A percentile compares a stretch with the other conserved stretches of the same genome.
Conservation (phyloP, 2,888 invertebrate genomes). For the Lucinisca nassula region DNA sequence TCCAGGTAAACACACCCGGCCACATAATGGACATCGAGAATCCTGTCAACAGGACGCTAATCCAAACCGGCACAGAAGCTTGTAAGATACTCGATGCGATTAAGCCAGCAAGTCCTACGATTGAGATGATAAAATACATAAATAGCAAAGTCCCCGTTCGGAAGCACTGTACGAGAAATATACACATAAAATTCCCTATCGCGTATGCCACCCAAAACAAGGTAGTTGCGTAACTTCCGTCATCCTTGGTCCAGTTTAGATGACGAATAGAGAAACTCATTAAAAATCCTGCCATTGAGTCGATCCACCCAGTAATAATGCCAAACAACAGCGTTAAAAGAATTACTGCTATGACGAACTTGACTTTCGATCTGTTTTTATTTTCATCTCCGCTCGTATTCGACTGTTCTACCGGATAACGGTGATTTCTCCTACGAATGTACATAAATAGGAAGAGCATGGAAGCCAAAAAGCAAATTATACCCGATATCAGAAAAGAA, state of each 20-base stretch:
- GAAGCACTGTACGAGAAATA: slow-evolving; percentile 51
- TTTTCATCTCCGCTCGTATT: background rate
- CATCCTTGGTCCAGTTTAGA: slow-evolving; percentile 33
- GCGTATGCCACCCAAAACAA: slow-evolving; percentile 51
- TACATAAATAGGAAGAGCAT: slow-evolving; percentile 14
- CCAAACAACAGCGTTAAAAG: slow-evolving; percentile 15
- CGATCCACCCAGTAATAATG: slow-evolving; percentile 44
- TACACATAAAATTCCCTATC: slow-evolving; percentile 45
- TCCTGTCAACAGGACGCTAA: slow-evolving; percentile 57
- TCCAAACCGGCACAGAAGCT: slow-evolving; percentile 56
- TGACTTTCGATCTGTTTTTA: background rate
- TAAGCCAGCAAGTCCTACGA: slow-evolving; percentile 32
- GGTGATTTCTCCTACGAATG: background rate
- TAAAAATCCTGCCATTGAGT: slow-evolving; percentile 52
- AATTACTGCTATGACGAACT: background rate
- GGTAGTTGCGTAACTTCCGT: slow-evolving; percentile 23
- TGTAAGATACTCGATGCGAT: slow-evolving; percentile 46
- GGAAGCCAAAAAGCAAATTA: slow-evolving; percentile 21
- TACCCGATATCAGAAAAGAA: slow-evolving; percentile 49
- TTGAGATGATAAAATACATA: slow-evolving; percentile 35
- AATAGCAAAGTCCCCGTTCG: slow-evolving; percentile 48
- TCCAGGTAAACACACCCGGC: slow-evolving; percentile 69
- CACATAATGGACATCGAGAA: slow-evolving; percentile 64
- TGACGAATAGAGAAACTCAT: slow-evolving; percentile 47
- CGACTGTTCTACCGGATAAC: background rate